Base-by-base conservation (phyloP, 2,113 vertebrate species). In the Hucho hucho region DNA sequence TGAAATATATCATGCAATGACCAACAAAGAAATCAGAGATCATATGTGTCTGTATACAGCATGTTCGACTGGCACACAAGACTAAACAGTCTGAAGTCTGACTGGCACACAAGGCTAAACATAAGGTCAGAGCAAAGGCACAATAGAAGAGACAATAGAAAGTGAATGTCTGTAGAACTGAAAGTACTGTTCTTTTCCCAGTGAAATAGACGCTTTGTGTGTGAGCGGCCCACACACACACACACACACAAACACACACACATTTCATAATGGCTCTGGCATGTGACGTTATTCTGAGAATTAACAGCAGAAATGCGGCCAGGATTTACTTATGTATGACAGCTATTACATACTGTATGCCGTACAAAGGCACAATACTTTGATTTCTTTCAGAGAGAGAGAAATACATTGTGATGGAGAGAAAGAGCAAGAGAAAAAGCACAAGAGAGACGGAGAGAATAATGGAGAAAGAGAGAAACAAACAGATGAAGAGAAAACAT, bases 191-290 rank as follows among this genome's bases (percentile, higher is more conserved):
- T 13, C 0, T 5, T 63, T 25, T 11, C 5, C 24, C 22, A 7
- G 6, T 63, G 20, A 7, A n/a, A 16, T 25, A n/a, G 5, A 22
- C 6, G 7, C 59, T 63, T 16, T 81, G 78, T 77, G 83, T 75
- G 80, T 53, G 74, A 76, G 75, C 81, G 70, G 83, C 88, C 89
- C 89, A 91, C 87, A 82, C 86, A 83, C 82, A 22, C 6, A n/a
- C n/a, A n/a, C 77, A 73, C 76, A 26, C 26, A 26, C 26, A 26
- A 88, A 91, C 87, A 82, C 86, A 83, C 82, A 22, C 77, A 72
- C 76, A 43, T 5, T n/a, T 25, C 22, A 67, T 32, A 67, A 65
- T 65, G 29, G 3, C 65, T 79, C 65, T 68, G 58, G 75, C 69
- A 82, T 79, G 77, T 84, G 75, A 87, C 81, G 80, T 85, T 83